A percentile compares a stretch with the other conserved stretches of the same genome.
phyloP scores from a whole-genome alignment of 1,140 invertebrate genomes.

The Saccostrea echinata region DNA sequence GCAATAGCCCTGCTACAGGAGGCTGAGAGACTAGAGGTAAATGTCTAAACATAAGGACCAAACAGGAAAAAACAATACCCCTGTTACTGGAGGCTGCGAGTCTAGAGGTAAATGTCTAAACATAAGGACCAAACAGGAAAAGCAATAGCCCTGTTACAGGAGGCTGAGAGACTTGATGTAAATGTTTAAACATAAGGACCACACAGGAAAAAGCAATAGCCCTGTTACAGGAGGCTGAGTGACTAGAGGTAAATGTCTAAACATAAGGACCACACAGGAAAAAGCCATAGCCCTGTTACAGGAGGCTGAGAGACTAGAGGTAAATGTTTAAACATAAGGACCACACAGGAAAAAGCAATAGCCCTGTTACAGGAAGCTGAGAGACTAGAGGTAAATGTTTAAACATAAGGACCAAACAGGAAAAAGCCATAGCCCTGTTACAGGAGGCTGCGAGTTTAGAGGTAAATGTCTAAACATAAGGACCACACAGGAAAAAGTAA shows the following conservation, averaged over 20 bases:
- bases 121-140: no score
- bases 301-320: constrained; percentile 57
- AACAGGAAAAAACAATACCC: constrained; percentile 64
- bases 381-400: no score
- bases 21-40: constrained; percentile 72
- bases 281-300: constrained; percentile 65
- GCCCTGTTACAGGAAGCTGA: no score
- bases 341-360: no score
- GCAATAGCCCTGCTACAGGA: constrained; percentile 67
- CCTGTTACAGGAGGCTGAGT: constrained; percentile 68
- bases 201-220: constrained; percentile 63
- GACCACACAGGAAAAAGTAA: no score
- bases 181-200: not conserved
- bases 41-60: not conserved
- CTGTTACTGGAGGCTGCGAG: constrained; percentile 71
- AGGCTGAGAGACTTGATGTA: no score
- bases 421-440: no score
- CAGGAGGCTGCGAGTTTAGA: no score
- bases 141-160: no score
- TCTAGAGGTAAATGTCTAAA: constrained; percentile 63
- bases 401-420: no score
- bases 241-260: constrained; percentile 65
- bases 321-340: constrained; percentile 38
- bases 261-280: constrained; percentile 55
- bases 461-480: no score